Percentiles rank a stretch among this genome's conserved stretches.
These are phyloP conservation scores for Montipora foliosa DNA, from an alignment of 64 coral and sea anemone genomes.

Conservation along the genomic window DNA sequence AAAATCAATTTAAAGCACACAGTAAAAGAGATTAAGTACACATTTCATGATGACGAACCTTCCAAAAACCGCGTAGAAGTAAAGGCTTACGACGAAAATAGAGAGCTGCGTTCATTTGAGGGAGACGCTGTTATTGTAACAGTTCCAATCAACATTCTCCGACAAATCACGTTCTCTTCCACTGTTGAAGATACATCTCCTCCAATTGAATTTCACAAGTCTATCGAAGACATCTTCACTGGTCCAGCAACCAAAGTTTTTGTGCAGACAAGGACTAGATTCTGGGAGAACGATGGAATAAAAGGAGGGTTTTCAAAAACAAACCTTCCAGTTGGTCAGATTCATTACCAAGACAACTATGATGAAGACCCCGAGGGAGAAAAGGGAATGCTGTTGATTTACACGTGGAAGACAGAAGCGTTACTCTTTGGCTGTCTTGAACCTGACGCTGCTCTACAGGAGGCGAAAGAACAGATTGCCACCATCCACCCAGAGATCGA, in stretches of 20 bases:
- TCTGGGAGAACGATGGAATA: conserved; percentile 41
- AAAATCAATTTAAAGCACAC: conserved; percentile 7
- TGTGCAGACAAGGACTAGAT: conserved; percentile 51
- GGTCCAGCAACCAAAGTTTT: conserved; percentile 45
- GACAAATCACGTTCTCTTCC: conserved; percentile 41
- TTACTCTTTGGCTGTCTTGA: conserved; percentile 55
- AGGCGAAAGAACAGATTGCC: conserved; percentile 37
- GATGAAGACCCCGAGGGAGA: background rate
- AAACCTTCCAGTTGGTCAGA: conserved; percentile 63
- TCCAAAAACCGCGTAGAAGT: conserved; percentile 13
- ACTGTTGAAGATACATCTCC: background rate
- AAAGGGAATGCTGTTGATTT: conserved; percentile 52
- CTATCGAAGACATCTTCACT: conserved; percentile 63
- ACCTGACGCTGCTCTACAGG: background rate
- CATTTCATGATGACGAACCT: conserved; percentile 11
- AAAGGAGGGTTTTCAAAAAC: conserved; percentile 69
- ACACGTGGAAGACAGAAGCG: conserved; percentile 54
- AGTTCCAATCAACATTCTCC: conserved; percentile 42
- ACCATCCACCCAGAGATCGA: conserved; percentile 49
- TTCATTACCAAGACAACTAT: conserved; percentile 37
- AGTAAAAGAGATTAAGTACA: conserved; percentile 38
- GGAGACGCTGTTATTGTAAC: conserved; percentile 45
- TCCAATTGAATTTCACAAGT: background rate
- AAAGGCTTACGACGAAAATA: conserved; percentile 17
- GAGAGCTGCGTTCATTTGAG: background rate